A percentile compares a stretch with the other conserved stretches of the same genome.
phyloP scores from a whole-genome alignment of 2,888 invertebrate genomes.

The Cosmopolites sordidus region DNA sequence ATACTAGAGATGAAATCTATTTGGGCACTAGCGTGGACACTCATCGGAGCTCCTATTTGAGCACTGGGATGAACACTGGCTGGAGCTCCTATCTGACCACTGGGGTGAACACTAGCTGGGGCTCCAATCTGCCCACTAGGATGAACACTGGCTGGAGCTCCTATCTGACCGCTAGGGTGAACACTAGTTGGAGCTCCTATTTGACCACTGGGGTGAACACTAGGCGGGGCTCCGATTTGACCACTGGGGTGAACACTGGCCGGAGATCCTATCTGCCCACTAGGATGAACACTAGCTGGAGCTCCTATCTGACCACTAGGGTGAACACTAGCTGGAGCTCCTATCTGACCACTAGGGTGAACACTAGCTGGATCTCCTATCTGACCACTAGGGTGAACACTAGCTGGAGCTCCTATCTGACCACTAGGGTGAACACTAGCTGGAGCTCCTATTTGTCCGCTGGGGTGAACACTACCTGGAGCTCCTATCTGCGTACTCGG shows the following conservation, averaged over 20 bases:
- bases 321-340: not conserved
- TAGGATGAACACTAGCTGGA: not conserved
- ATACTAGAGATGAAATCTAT: no score
- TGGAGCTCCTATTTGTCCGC: not conserved
- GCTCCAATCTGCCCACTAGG: not conserved
- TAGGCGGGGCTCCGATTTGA: not conserved
- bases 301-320: not conserved
- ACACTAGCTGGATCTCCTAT: not conserved
- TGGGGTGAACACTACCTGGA: not conserved
- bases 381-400: not conserved
- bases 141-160: not conserved
- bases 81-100: not conserved
- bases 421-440: not conserved
- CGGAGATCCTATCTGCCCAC: not conserved
- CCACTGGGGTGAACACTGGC: not conserved
- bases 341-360: not conserved
- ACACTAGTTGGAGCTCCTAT: not conserved
- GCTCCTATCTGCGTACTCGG: not conserved
- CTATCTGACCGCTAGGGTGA: not conserved
- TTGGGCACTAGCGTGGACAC: no score
- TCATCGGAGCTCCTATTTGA: not conserved
- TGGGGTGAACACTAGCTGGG: not conserved
- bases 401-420: no score
- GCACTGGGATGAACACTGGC: not conserved
- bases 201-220: not conserved